Base-by-base conservation (phyloP, 2,888 invertebrate genomes). In the Diogma glabrata region DNA sequence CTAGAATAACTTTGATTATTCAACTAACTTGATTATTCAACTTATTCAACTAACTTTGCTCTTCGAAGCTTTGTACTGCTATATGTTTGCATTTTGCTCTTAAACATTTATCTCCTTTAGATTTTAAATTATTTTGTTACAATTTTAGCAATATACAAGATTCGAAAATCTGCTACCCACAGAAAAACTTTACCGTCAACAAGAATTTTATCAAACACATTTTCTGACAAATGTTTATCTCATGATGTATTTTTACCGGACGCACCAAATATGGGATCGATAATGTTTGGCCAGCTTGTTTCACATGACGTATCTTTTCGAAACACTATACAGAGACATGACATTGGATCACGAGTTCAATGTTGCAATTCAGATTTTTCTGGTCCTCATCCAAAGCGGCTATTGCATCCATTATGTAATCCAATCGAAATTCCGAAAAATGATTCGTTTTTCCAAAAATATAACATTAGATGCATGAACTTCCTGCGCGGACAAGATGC, bases 331-430 rank as follows among this genome's bases (percentile, higher is more conserved):
- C 43, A 43, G 23, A n/a, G 43, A 7, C 20, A 43, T 22, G 7
- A 6, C 9, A 23, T n/a, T 12, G 43, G 43, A 12, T 14, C 22
- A 22, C 22, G 23, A 22, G 20, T 43, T 22, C 43, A 43, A 43
- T 43, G 43, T 43, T 43, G 43, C 20, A 43, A 43, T 7, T n/a
- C 22, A 8, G 43, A 43, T 43, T 43, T 43, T 43, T 43, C 43
- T 6, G 43, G 43, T 6, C 22, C 43, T 14, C 22, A 20, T 20
- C 20, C 40, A 19, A 40, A 40, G 14, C 19, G 22, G 20, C 22
- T 19, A 10, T n/a, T 40, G 8, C 40, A 40, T 14, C 19, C 19
- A 12, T 20, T 19, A 20, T 40, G 40, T 20, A 20, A 40, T 19
- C 40, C 40, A 10, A 40, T 40, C 9, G 22, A 12, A 19, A 40